These are phyloP conservation scores for Indicator maculatus DNA, from an alignment of 2,113 vertebrate species.

Conservation along the genomic window DNA sequence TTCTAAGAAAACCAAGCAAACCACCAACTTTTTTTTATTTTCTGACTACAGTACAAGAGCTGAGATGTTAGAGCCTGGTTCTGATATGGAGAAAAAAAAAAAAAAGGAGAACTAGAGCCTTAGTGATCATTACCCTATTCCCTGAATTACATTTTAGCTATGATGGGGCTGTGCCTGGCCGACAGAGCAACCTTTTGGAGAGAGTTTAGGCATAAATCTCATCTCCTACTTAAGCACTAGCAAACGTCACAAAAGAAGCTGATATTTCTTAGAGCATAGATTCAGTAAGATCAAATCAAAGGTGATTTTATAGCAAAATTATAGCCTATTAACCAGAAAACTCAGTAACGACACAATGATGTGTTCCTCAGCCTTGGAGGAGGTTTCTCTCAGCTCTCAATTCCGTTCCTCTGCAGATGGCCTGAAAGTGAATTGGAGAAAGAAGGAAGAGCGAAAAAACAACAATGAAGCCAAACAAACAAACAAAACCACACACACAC, in stretches of 20 bases:
- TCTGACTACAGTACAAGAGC: background rate
- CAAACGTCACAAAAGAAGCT: background rate
- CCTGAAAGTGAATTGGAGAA: background rate
- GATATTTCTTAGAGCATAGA: background rate
- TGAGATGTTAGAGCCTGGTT: background rate
- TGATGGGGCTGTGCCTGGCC: background rate
- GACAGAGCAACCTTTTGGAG: background rate
- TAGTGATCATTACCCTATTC: background rate
- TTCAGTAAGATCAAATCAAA: background rate
- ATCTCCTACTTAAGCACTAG: background rate
- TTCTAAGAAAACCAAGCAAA: background rate
- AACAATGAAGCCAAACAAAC: background rate
- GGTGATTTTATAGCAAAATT: background rate
- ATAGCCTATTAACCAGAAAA: background rate
- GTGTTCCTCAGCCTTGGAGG: background rate
- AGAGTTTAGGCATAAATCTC: background rate
- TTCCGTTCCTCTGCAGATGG: background rate
- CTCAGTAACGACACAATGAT: background rate
- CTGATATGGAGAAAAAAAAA: background rate
- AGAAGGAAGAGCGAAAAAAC: fast-evolving
- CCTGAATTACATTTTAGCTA: background rate
- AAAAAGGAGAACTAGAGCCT: background rate
- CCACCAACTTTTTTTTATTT: background rate
- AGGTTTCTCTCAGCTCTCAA: background rate
- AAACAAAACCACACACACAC: too few species aligned